These are phyloP conservation scores for Aphidoletes aphidimyza DNA, from an alignment of 2,888 invertebrate genomes.

Conservation along the genomic window DNA sequence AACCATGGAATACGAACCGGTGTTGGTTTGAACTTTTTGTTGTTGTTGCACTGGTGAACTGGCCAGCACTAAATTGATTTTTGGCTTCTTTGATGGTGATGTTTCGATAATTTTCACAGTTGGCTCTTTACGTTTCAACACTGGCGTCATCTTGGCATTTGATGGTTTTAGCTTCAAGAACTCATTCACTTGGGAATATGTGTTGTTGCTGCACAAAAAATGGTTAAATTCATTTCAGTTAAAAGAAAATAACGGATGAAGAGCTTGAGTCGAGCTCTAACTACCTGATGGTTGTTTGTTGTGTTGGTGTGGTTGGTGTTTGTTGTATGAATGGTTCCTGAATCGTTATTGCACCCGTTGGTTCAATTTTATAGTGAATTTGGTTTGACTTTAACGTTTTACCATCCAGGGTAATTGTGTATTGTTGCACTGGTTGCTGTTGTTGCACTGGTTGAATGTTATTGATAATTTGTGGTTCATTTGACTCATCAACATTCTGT, in stretches of 20 bases:
- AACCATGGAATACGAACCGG: conserved; percentile 56
- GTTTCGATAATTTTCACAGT: conserved; percentile 58
- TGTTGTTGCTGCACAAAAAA: not conserved
- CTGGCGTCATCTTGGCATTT: conserved; percentile 59
- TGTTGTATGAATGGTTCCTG: conserved; percentile 62
- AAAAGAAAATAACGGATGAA: no score
- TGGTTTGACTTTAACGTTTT: conserved; percentile 61
- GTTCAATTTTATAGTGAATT: conserved; percentile 62
- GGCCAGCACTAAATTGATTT: conserved; percentile 64
- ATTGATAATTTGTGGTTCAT: conserved; percentile 58
- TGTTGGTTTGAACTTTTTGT: conserved; percentile 56
- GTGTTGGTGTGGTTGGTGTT: conserved; percentile 62
- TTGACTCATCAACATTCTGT: conserved; percentile 62
- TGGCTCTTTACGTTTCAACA: conserved; percentile 59
- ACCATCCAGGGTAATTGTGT: conserved; percentile 65
- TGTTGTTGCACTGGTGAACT: conserved; percentile 59
- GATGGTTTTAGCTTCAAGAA: conserved; percentile 56
- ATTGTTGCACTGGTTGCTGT: conserved; percentile 63
- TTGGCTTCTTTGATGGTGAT: conserved; percentile 62
- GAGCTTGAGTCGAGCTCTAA: no score
- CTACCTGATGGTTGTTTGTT: conserved; percentile 35
- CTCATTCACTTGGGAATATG: conserved; percentile 55
- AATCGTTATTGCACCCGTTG: conserved; percentile 44
- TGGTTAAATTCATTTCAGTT: no score
- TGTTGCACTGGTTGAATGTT: conserved; percentile 58